These are phyloP conservation scores for Crenichthys baileyi DNA, from an alignment of 2,797 vertebrate species.

Conservation along the genomic window DNA sequence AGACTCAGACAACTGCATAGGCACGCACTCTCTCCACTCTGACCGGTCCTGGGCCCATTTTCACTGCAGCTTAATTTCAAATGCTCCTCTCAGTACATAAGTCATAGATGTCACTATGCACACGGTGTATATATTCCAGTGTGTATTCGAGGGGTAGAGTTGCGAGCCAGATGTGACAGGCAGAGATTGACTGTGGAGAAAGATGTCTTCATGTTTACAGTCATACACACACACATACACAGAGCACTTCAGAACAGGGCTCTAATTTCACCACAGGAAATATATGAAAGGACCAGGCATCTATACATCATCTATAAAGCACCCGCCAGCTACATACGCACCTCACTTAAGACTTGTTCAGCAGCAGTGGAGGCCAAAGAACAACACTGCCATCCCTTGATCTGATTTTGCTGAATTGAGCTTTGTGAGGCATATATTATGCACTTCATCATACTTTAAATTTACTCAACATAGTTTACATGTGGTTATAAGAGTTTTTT, in stretches of 20 bases:
- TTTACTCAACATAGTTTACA: conserved; percentile 9
- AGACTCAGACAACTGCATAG: conserved; percentile 16
- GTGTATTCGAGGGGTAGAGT: conserved; percentile 85
- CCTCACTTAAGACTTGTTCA: conserved; percentile 60
- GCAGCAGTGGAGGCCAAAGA: conserved; percentile 29
- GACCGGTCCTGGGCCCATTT: conserved; percentile 65
- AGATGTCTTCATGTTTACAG: conserved; percentile 78
- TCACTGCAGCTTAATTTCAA: conserved; percentile 77
- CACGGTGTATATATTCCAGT: conserved; percentile 72
- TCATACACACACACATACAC: conserved; percentile 29
- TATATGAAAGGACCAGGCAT: conserved; percentile 80
- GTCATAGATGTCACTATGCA: conserved; percentile 75
- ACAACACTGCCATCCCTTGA: conserved; percentile 36
- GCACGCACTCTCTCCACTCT: conserved; percentile 25
- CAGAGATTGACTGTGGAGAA: conserved; percentile 81
- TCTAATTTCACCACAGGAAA: conserved; percentile 81
- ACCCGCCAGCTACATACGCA: conserved; percentile 64
- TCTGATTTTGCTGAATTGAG: conserved; percentile 37
- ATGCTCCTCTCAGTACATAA: conserved; percentile 74
- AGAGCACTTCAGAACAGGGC: conserved; percentile 79
- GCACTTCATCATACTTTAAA: conserved; percentile 26
- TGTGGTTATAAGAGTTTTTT: neutral
- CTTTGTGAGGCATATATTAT: conserved; percentile 18
- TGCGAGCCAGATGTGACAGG: conserved; percentile 86
- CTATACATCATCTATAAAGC: conserved; percentile 82